phyloP scores from a whole-genome alignment of 2,113 vertebrate species.

The Sporophila hypoxantha region DNA sequence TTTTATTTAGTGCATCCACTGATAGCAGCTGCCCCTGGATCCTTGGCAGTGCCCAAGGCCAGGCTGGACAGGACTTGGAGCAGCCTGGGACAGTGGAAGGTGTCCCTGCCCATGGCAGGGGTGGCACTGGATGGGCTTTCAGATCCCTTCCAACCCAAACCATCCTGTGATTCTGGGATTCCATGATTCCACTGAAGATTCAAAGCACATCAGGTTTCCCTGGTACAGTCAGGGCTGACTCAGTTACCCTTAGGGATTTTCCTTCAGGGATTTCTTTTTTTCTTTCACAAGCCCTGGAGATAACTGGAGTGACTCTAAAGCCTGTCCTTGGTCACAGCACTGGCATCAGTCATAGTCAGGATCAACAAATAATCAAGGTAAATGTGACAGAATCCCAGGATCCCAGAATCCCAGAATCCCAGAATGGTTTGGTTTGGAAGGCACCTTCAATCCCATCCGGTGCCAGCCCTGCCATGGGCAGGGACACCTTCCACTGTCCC shows the following conservation, averaged over 20 bases:
- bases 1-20: neutral
- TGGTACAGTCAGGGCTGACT: neutral
- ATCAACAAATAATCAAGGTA: neutral
- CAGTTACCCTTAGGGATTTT: neutral
- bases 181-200: neutral
- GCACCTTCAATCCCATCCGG: neutral
- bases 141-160: neutral
- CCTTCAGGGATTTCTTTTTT: neutral
- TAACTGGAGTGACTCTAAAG: neutral
- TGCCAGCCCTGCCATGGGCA: neutral
- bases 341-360: rapidly evolving
- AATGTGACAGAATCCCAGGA: neutral
- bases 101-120: neutral
- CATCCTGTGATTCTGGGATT: neutral
- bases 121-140: rapidly evolving
- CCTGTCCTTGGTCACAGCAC: neutral
- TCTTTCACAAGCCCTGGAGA: neutral
- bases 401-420: no score
- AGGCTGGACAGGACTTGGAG: neutral
- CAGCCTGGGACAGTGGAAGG: neutral
- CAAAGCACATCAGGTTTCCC: neutral
- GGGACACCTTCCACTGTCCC: neutral
- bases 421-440: neutral
- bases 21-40: neutral
- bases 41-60: rapidly evolving